Base-by-base conservation (phyloP, 2,113 vertebrate genomes). In the Melierax canorus region DNA sequence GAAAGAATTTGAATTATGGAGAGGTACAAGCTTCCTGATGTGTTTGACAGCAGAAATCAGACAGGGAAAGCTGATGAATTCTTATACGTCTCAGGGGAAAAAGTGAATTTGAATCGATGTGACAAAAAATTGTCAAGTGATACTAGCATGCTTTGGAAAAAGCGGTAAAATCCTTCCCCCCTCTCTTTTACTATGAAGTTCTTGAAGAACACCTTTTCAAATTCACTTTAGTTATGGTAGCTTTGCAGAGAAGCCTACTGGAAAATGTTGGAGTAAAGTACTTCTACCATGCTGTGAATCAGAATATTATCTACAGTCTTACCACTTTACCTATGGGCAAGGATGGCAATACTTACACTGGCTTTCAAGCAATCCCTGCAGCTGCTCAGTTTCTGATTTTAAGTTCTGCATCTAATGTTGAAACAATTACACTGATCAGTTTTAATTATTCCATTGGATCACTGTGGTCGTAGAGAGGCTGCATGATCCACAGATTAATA, bases 31-130 rank as follows among this genome's bases (percentile, higher is more conserved):
- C 88, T 86, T 96, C 76, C 94, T 97, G 96, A 96, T 97, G 95
- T 97, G 91, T 97, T 98, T 98, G 98, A 97, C 97, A 97, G 97
- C 95, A 95, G 81, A 96, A 97, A 97, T 97, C 97, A 97, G 95
- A 93, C 92, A 86, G 90, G 80, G n/a, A 94, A 97, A 96, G 95
- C 82, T 97, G 97, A 96, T 96, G 95, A 97, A 97, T 97, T 97
- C 96, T 96, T 96, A 84, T 63, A 80, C 96, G 95, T 98, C 97
- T 97, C 95, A 91, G 90, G 90, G 96, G 93, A 59, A 97, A 95
- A 97, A 95, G 72, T 95, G 95, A 92, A 92, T 96, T 88, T 97
- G 96, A 97, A 96, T 94, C 69, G 21, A 97, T 90, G 95, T 96
- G 96, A 97, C 96, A 97, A 98, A 97, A 98, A 97, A 90, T 94